phyloP scores from a whole-genome alignment of 2,888 invertebrate species.

The Protodeltote pygarga region DNA sequence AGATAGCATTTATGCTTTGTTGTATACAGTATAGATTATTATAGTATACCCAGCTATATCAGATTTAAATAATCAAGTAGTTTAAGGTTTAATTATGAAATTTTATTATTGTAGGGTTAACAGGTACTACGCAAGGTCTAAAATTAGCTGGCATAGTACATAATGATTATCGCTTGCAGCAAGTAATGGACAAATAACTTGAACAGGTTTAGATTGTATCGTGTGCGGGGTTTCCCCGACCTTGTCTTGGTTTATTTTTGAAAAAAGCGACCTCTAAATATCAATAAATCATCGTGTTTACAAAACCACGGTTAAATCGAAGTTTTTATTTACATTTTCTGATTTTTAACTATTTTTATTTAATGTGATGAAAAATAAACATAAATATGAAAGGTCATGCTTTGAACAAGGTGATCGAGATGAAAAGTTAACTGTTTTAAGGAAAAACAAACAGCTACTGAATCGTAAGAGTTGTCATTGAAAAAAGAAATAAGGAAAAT shows the following conservation, averaged over 20 bases:
- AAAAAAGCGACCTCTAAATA: constrained; percentile 22
- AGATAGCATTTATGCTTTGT: no score
- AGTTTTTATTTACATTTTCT: constrained; percentile 9
- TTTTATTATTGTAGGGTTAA: constrained; percentile 20
- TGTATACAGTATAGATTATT: no score
- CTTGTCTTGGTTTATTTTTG: constrained; percentile 46
- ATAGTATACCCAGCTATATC: no score
- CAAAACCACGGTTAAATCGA: constrained; percentile 5
- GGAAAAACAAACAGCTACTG: constrained; percentile 24
- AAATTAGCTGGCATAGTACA: constrained; percentile 11
- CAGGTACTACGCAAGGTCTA: constrained; percentile 17
- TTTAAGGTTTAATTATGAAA: constrained; percentile 27
- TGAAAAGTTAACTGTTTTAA: constrained; percentile 16
- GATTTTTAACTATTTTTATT: constrained; percentile 19
- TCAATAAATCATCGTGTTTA: constrained; percentile 28
- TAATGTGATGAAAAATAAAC: constrained; percentile 11
- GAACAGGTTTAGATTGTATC: constrained; percentile 40
- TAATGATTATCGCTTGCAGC: constrained; percentile 14
- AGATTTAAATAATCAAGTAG: constrained; percentile 16
- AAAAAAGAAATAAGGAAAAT: constrained; percentile 11
- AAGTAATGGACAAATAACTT: constrained; percentile 23
- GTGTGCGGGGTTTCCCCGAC: constrained; percentile 55
- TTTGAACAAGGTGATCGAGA: constrained; percentile 18
- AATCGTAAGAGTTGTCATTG: constrained; percentile 21
- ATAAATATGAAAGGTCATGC: constrained; percentile 23